Percentiles rank a stretch among this genome's conserved stretches.
Evolutionary conservation across 2,888 invertebrate genomes (phyloP).

Genomic region (Omphaloscelis lunosa): DNA sequence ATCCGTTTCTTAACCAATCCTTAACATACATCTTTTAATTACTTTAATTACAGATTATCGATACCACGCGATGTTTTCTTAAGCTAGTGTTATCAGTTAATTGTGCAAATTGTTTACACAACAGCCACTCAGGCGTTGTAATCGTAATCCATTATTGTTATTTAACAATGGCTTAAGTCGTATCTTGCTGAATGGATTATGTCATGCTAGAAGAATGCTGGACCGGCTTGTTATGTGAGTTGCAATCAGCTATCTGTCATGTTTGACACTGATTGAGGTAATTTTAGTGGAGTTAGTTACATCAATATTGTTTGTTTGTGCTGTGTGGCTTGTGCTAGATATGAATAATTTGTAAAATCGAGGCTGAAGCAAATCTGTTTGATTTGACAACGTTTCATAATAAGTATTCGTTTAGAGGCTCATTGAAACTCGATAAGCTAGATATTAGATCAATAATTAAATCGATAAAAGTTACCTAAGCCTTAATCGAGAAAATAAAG

Average conservation of each 20-base stretch:
- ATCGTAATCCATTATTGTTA: not conserved
- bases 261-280: not conserved
- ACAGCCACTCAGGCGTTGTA: conserved; percentile 22
- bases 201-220: conserved; percentile 35
- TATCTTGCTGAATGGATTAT: conserved; percentile 50
- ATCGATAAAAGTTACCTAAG: not conserved
- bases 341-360: not conserved
- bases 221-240: conserved; percentile 21
- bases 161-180: conserved; percentile 50
- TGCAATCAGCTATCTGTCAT: conserved; percentile 7
- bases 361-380: not conserved
- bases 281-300: conserved; percentile 2
- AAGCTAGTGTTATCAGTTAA: conserved; percentile 11
- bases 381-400: not conserved
- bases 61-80: conserved; percentile 6
- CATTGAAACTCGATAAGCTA: too few species aligned
- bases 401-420: not conserved
- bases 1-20: conserved; percentile 4
- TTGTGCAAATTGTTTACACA: conserved; percentile 53
- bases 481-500: not conserved
- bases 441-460: not conserved
- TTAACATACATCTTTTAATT: conserved; percentile 16
- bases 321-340: not conserved
- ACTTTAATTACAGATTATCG: conserved; percentile 15
- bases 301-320: not conserved